These are phyloP conservation scores for Lepidurus couesii DNA, from an alignment of 1,140 invertebrate species.

Conservation along the genomic window DNA sequence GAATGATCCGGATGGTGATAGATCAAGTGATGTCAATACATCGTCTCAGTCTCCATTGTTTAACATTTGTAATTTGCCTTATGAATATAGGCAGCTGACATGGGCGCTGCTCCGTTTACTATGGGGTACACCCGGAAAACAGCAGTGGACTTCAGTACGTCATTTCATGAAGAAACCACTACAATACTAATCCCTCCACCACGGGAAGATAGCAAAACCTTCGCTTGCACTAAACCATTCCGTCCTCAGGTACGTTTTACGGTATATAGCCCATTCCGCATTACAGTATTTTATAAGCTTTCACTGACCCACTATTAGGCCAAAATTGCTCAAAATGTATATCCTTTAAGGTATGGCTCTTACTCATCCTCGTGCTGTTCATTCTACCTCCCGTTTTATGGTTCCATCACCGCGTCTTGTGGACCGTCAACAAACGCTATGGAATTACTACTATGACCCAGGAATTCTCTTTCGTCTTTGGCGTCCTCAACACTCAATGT, in stretches of 20 bases:
- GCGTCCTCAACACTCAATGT: conserved; percentile 32
- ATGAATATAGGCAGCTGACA: conserved; percentile 42
- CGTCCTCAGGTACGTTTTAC: conserved; percentile 36
- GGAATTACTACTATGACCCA: conserved; percentile 26
- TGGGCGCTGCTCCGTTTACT: conserved; percentile 46
- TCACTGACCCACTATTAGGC: conserved; percentile 30
- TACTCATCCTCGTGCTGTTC: conserved; percentile 29
- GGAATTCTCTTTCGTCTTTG: conserved; percentile 23
- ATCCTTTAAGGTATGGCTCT: conserved; percentile 35
- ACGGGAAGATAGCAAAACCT: conserved; percentile 38
- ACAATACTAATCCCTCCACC: conserved; percentile 42
- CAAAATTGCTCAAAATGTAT: background rate
- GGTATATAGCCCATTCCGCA: background rate
- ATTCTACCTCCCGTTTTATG: conserved; percentile 34
- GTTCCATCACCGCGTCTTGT: conserved; percentile 27
- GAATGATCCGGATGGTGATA: conserved; percentile 31
- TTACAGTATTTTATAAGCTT: background rate
- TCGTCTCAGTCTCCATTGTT: background rate
- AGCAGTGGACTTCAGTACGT: conserved; percentile 47
- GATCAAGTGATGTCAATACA: background rate
- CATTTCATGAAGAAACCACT: conserved; percentile 43
- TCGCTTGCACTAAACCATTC: conserved; percentile 41
- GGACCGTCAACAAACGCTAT: conserved; percentile 31
- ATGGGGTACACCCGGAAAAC: conserved; percentile 44
- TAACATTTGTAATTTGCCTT: background rate